Percentiles rank a stretch among this genome's conserved stretches.
These are phyloP conservation scores for Platycheirus albimanus DNA, from an alignment of 2,888 invertebrate species.

Conservation along the genomic window DNA sequence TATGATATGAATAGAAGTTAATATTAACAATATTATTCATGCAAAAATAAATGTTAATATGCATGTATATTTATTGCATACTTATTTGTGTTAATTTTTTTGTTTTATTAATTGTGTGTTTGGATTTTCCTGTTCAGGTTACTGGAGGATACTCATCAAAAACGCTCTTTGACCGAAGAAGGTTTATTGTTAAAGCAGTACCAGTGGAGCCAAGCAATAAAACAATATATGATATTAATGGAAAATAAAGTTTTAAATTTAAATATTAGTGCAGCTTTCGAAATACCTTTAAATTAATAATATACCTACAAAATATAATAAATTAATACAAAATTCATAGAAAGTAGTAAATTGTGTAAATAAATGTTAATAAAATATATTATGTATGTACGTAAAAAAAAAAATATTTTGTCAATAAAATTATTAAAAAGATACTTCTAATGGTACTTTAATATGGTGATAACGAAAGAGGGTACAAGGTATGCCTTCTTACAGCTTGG, in stretches of 20 bases:
- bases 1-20: constrained; percentile 75
- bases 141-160: too few relatives aligned
- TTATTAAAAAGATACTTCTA: too few relatives aligned
- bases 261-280: constrained; percentile 61
- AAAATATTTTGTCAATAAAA: too few relatives aligned
- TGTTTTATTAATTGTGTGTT: constrained; percentile 12
- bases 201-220: constrained; percentile 80
- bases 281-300: constrained; percentile 56
- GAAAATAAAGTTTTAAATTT: constrained; percentile 38
- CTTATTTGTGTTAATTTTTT: constrained; percentile 41
- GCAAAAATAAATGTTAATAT: constrained; percentile 19
- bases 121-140: constrained; percentile 52
- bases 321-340: constrained; percentile 54
- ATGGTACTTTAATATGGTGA: too few relatives aligned
- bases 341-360: constrained; percentile 51
- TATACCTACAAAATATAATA: too few relatives aligned
- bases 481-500: too few relatives aligned
- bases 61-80: constrained; percentile 56
- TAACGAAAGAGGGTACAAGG: too few relatives aligned
- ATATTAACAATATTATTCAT: constrained; percentile 59
- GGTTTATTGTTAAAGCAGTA: constrained; percentile 81
- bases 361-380: constrained; percentile 41
- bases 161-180: constrained; percentile 80
- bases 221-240: constrained; percentile 77
- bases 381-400: too few relatives aligned